Evolutionary conservation across 2,113 vertebrate species (phyloP), one percentile per base, ranked within the genome.

Genomic region (Malaclemys terrapin): DNA sequence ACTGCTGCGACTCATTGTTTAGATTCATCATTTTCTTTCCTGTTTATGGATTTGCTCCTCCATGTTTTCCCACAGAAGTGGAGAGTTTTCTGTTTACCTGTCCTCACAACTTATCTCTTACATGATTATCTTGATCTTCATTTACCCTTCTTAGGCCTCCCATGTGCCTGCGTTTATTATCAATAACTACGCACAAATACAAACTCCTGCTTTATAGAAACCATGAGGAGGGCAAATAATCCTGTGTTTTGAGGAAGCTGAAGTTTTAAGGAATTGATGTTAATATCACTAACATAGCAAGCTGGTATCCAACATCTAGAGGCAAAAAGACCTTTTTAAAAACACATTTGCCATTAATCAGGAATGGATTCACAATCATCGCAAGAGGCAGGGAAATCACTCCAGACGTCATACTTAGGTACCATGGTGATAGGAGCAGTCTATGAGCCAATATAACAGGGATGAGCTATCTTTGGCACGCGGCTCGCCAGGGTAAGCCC

Each of bases 21-120:
- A 97, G 94, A 96, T 97, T 98, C 95, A 97, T 90, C 93, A 54
- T 90, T 88, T 94, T 96, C 94, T 87, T 98, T 98, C 96, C 95
- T 95, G 81, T 97, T 97, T 98, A 97, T 97, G 97, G 97, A 98
- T 98, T 98, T 96, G 97, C 95, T 95, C 91, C 81, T 95, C 97
- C 97, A 95, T 96, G 96, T 97, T 98, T 98, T 98, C 97, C 97
- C 98, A 98, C 97, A 98, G 94, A 97, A 95, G 85, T 85, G 81
- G 92, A 87, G 38, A 97, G 80, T 95, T 96, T 96, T 97, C 83
- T 95, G 95, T 94, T 98, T 95, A 97, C 80, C 79, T 52, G 49
- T 97, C 96, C 97, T 96, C 89, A 91, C 93, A 85, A 93, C 82
- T 95, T 97, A 94, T 82, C 91, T 96, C 78, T 82, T 95, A 93